Evolutionary conservation across 2,113 vertebrate species (phyloP).

Genomic region (Psilopogon haemacephalus): DNA sequence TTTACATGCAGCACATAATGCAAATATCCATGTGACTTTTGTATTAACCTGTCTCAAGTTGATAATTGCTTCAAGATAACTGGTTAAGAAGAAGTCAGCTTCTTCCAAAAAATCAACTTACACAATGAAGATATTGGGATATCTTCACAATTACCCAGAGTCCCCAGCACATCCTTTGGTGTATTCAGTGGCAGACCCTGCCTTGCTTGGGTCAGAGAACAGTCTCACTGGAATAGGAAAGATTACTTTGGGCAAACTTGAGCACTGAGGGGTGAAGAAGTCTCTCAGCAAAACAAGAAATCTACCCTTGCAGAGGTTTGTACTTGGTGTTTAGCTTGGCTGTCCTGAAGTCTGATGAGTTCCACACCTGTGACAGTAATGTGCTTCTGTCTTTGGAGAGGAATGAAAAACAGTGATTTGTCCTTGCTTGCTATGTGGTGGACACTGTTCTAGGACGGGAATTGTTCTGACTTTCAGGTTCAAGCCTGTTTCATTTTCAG

Average conservation of each 20-base stretch:
- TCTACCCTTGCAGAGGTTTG: background rate
- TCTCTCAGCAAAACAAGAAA: background rate
- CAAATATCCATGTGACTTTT: background rate
- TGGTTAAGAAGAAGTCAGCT: background rate
- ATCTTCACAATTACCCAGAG: background rate
- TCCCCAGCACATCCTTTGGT: accelerated
- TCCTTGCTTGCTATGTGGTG: background rate
- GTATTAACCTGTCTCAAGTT: background rate
- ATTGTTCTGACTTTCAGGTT: background rate
- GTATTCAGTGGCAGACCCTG: background rate
- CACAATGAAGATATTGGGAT: background rate
- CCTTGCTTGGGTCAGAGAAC: background rate
- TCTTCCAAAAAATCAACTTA: background rate
- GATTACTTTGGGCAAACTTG: background rate
- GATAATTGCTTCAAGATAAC: background rate
- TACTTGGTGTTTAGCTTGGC: background rate
- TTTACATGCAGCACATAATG: background rate
- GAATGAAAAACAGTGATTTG: background rate
- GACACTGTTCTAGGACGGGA: accelerated
- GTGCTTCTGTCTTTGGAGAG: background rate
- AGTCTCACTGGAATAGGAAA: background rate
- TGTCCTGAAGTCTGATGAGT: background rate
- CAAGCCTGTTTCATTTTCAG: background rate
- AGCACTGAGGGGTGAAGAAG: background rate
- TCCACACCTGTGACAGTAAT: background rate